Percentiles rank a stretch among this genome's conserved stretches.
Evolutionary conservation across 1,140 invertebrate genomes (phyloP).

Genomic region (Drosophila ambigua): DNA sequence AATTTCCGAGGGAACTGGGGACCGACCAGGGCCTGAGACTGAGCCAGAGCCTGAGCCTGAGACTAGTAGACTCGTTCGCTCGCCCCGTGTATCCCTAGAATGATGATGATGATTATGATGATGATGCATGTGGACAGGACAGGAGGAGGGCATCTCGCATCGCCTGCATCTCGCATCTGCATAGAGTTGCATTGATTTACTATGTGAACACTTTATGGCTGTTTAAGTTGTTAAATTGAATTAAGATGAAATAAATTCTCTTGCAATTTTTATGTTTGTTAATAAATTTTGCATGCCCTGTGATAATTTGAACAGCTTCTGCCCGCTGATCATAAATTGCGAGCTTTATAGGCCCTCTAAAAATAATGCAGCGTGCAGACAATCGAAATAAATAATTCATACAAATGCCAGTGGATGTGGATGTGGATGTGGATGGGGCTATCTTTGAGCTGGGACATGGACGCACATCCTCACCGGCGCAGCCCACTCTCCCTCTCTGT

Average conservation of each 20-base stretch:
- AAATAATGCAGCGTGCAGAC: slow-evolving; percentile 66
- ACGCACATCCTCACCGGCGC: slow-evolving; percentile 37
- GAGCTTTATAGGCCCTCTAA: slow-evolving; percentile 50
- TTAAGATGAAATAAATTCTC: slow-evolving; percentile 83
- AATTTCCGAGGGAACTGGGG: slow-evolving; percentile 47
- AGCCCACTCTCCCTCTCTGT: slow-evolving; percentile 37
- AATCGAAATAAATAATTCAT: slow-evolving; percentile 83
- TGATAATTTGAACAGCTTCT: slow-evolving; percentile 75
- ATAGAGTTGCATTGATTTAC: slow-evolving; percentile 78
- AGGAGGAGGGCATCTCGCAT: background rate
- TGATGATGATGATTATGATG: slow-evolving; percentile 45
- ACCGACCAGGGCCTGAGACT: slow-evolving; percentile 11
- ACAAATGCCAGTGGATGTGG: slow-evolving; percentile 40
- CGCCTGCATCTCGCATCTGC: slow-evolving; percentile 40
- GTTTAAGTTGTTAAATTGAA: slow-evolving; percentile 84
- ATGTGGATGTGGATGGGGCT: background rate
- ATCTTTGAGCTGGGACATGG: slow-evolving; percentile 24
- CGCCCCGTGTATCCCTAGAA: slow-evolving; percentile 17
- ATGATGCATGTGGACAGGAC: slow-evolving; percentile 51
- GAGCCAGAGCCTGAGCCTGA: background rate
- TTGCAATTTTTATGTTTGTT: slow-evolving; percentile 81
- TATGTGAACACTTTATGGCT: slow-evolving; percentile 83
- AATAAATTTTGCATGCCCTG: slow-evolving; percentile 82
- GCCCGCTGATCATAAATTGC: slow-evolving; percentile 56
- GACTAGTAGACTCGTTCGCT: background rate